These are phyloP conservation scores for Microctonus brassicae DNA, from an alignment of 2,888 invertebrate species.

Conservation along the genomic window DNA sequence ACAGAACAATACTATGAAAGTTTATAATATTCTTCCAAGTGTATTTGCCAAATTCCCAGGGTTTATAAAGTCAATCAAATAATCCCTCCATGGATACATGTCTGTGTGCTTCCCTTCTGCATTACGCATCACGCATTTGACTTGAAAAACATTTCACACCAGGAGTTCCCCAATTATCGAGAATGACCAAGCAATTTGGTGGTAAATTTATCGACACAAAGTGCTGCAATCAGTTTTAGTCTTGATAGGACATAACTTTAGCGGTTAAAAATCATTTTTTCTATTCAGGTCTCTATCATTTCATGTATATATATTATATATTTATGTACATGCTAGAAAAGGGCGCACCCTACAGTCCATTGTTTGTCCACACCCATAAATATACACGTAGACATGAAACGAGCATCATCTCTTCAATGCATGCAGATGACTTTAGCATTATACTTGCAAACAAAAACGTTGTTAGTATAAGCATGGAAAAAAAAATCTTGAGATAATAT, in stretches of 20 bases:
- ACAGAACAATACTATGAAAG: too few species aligned
- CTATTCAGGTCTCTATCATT: neutral
- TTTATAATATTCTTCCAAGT: neutral
- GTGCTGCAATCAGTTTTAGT: conserved; percentile 21
- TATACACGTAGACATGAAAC: conserved; percentile 55
- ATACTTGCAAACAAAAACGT: conserved; percentile 28
- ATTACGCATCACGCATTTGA: conserved; percentile 33
- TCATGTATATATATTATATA: neutral
- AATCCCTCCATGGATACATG: neutral
- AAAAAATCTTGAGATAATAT: too few species aligned
- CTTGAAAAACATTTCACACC: conserved; percentile 38
- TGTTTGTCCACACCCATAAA: conserved; percentile 58
- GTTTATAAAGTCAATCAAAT: conserved; percentile 13
- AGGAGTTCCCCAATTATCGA: conserved; percentile 45
- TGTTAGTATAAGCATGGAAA: too few species aligned
- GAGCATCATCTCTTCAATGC: conserved; percentile 59
- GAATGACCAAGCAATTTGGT: conserved; percentile 51
- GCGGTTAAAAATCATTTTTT: conserved; percentile 5
- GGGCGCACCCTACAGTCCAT: conserved; percentile 58
- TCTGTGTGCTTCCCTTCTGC: neutral
- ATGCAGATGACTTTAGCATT: conserved; percentile 47
- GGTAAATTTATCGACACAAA: conserved; percentile 39
- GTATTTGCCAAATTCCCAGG: neutral
- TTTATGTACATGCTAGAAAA: conserved; percentile 8
- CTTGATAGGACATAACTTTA: conserved; percentile 25